These are phyloP conservation scores for Premnoplex brunnescens DNA, from an alignment of 2,797 vertebrate genomes.

Conservation along the genomic window DNA sequence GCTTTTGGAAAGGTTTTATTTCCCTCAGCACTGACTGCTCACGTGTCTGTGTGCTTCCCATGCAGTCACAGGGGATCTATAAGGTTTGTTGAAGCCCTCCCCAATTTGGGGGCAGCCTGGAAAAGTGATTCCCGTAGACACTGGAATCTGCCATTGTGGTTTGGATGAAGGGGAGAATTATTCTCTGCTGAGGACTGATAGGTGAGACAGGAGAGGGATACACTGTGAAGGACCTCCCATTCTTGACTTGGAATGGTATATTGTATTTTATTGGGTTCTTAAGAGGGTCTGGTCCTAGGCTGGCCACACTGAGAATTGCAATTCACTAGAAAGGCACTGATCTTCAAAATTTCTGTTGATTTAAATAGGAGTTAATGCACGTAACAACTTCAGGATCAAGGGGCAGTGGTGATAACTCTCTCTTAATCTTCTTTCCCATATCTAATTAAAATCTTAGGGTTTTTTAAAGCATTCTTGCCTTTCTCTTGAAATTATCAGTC, in stretches of 20 bases:
- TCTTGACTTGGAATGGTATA: neutral
- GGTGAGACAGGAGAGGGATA: accelerated
- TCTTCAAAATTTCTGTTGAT: neutral
- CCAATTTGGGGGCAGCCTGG: neutral
- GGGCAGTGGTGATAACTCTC: neutral
- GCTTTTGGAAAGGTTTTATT: neutral
- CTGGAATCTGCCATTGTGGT: neutral
- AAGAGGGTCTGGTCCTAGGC: neutral
- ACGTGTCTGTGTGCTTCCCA: neutral
- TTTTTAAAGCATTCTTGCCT: neutral
- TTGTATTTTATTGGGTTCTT: neutral
- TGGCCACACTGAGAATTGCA: neutral
- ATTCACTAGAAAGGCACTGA: neutral
- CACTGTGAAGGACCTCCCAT: neutral
- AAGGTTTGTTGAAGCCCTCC: neutral
- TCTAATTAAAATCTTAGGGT: neutral
- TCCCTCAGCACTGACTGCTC: neutral
- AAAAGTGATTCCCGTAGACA: neutral
- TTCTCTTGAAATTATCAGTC: neutral
- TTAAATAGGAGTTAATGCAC: neutral
- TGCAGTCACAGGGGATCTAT: neutral
- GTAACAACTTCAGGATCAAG: slow-evolving; percentile 9
- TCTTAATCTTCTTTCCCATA: slow-evolving; percentile 2
- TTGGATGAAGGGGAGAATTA: neutral
- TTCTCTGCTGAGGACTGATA: accelerated